Conservation (phyloP, 64 coral and sea anemone genomes). For the Actinia equina region DNA sequence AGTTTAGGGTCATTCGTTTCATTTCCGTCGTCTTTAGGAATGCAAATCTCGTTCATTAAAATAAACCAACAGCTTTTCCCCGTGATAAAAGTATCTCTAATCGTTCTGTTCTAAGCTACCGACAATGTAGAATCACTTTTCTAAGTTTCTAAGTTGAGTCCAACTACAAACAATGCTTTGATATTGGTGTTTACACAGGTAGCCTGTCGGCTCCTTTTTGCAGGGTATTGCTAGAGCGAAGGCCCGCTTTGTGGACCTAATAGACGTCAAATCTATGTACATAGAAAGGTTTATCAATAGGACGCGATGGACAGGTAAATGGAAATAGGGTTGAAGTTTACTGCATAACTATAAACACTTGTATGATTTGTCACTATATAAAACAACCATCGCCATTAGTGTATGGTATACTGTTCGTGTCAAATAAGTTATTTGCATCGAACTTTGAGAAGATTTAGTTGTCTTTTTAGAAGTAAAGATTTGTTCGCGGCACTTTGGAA, state of each 20-base stretch:
- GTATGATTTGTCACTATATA: neutral
- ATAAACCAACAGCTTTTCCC: neutral
- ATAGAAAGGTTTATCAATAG: conserved; percentile 6
- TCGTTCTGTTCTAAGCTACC: neutral
- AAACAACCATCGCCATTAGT: neutral
- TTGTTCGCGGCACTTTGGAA: too few species aligned
- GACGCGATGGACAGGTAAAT: neutral
- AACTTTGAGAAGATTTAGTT: too few species aligned
- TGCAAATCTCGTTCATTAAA: neutral
- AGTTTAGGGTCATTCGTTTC: neutral
- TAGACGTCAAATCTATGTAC: conserved; percentile 18
- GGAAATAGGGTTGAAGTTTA: neutral
- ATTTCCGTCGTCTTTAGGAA: neutral
- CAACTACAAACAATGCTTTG: neutral
- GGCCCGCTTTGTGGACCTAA: neutral
- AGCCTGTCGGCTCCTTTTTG: neutral
- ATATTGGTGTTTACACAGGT: neutral
- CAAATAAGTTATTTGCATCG: neutral
- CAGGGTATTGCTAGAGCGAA: neutral
- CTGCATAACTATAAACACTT: conserved; percentile 2
- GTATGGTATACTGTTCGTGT: neutral
- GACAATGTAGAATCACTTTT: neutral
- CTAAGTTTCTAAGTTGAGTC: neutral
- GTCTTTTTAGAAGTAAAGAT: too few species aligned
- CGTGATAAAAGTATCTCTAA: neutral